Conservation (phyloP, 2,888 invertebrate genomes). For the Meteorus cinctellus region DNA sequence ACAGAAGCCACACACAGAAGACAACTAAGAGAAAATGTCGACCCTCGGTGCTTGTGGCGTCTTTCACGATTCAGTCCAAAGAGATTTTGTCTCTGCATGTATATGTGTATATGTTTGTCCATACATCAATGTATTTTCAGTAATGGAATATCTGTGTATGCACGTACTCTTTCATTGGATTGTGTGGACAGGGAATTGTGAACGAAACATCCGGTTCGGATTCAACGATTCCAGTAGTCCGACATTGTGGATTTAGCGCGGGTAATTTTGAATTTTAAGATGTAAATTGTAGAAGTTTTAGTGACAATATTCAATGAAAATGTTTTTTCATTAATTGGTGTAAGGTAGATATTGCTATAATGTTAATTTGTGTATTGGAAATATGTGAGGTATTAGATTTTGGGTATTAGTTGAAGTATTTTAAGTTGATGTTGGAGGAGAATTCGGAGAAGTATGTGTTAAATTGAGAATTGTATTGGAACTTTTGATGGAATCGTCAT, state of each 20-base stretch:
- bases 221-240: background rate
- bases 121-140: no score
- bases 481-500: no score
- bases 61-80: background rate
- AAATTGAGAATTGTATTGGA: no score
- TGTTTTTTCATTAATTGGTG: no score
- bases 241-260: background rate
- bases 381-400: no score
- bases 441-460: no score
- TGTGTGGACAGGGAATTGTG: background rate
- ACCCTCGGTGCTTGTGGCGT: slow-evolving; percentile 6
- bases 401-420: no score
- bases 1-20: background rate
- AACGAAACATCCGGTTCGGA: slow-evolving; percentile 19
- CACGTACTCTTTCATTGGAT: background rate
- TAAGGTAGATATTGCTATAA: no score
- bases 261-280: background rate
- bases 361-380: no score
- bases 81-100: background rate
- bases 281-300: no score
- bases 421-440: no score
- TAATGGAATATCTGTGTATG: background rate
- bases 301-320: no score
- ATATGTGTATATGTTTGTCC: background rate
- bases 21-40: slow-evolving; percentile 13